Evolutionary conservation across 1,140 invertebrate species (phyloP).

Genomic region (Drosophila virilis): DNA sequence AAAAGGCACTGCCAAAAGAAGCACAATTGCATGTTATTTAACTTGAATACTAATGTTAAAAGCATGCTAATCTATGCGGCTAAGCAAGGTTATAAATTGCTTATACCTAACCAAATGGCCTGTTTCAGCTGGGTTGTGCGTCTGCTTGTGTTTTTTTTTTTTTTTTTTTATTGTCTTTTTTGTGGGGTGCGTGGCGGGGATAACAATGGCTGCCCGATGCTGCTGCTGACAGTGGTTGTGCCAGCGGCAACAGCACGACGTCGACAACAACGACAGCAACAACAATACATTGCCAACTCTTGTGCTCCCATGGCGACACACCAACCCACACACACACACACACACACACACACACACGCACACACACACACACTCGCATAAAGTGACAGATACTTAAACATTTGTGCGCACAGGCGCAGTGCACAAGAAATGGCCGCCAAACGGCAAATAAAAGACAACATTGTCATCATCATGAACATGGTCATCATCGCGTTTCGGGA

Average conservation of each 20-base stretch:
- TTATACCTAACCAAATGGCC: not conserved
- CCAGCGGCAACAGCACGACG: slow-evolving; percentile 49
- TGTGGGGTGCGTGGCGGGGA: slow-evolving; percentile 57
- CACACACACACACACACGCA: slow-evolving; percentile 12
- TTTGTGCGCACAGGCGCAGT: slow-evolving; percentile 76
- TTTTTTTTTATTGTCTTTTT: not conserved
- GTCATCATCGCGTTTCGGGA: slow-evolving; percentile 18
- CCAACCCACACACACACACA: slow-evolving; percentile 30
- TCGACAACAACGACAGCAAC: slow-evolving; percentile 16
- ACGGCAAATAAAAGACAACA: slow-evolving; percentile 52
- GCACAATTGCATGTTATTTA: too few relatives aligned
- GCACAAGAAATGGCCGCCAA: slow-evolving; percentile 73
- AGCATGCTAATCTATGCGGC: too few relatives aligned
- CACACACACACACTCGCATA: slow-evolving; percentile 1
- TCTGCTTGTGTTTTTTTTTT: slow-evolving; percentile 7
- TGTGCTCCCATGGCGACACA: slow-evolving; percentile 60
- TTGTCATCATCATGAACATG: slow-evolving; percentile 3
- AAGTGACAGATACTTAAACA: slow-evolving; percentile 29
- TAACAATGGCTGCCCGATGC: slow-evolving; percentile 67
- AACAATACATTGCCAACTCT: slow-evolving; percentile 55
- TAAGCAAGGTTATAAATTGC: too few relatives aligned
- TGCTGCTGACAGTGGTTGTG: slow-evolving; percentile 65
- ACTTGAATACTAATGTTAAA: too few relatives aligned
- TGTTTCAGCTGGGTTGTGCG: slow-evolving; percentile 26
- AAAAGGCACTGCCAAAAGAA: too few relatives aligned